Evolutionary conservation across 2,888 invertebrate genomes (phyloP).

Genomic region (Gonocerus acuteangulatus): DNA sequence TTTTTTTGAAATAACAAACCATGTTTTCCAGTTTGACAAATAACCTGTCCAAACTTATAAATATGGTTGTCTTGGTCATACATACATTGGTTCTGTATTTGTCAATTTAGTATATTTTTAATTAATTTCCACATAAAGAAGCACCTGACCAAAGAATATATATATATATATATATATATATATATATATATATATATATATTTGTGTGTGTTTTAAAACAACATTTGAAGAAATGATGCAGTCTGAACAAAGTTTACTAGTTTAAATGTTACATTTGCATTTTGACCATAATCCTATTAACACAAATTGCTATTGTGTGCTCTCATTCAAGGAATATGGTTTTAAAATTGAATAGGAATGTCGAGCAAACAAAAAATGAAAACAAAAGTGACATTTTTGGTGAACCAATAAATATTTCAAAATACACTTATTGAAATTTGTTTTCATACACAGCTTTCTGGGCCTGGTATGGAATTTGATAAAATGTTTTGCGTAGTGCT

Average conservation of each 20-base stretch:
- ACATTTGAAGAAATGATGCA: neutral
- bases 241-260: neutral
- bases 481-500: conserved; percentile 68
- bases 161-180: no score
- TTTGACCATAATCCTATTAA: no score
- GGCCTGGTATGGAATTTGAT: conserved; percentile 76
- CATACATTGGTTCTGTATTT: conserved; percentile 1
- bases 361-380: neutral
- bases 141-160: no score
- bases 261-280: no score
- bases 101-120: neutral
- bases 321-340: neutral
- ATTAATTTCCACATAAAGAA: neutral
- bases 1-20: conserved; percentile 7
- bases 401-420: conserved; percentile 3
- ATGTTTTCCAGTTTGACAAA: no score
- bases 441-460: conserved; percentile 72
- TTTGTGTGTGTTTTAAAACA: no score
- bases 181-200: no score
- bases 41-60: neutral
- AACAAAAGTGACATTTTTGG: neutral
- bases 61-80: neutral
- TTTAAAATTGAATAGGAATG: neutral
- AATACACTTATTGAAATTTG: neutral
- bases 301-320: no score